Evolutionary conservation across 2,113 vertebrate species (phyloP), one percentile per base, ranked within the genome.

Genomic region (Acrocephalus arundinaceus): DNA sequence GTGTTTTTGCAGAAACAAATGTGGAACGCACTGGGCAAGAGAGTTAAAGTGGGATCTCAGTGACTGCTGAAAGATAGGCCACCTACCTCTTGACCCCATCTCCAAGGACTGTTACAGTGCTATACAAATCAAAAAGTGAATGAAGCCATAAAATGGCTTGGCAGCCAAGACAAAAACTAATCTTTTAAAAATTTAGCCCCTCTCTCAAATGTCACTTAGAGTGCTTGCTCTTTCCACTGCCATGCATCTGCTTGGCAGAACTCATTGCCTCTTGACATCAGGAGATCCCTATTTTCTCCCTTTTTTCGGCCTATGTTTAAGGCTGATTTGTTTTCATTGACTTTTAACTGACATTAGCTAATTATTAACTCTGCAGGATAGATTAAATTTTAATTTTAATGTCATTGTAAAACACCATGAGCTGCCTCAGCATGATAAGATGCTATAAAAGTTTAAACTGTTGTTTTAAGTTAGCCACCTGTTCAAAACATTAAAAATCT

Each of bases 321-420:
- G 85, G 84, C 81, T 94, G 85, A 96, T 97, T 94, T 88, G 61
- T 96, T 96, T 94, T 96, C 91, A 87, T 74, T 96, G 97, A 93
- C 96, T 97, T 97, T 97, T 97, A 97, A 92, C 72, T 97, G 96
- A 97, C 94, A 97, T 93, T 96, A 94, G 87, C 91, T 98, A 97
- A 96, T 97, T 97, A 97, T 96, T 97, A 96, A 86, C 93, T 91
- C 94, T 87, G 88, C 68, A 95, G 94, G 94, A 97, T 95, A 97
- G 95, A 97, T 95, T 97, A 96, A 95, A 97, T 95, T 97, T 97
- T 97, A 97, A 97, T 97, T 97, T 98, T 97, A 97, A 97, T 97
- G 93, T 96, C 86, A 94, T 90, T 97, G 73, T 97, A 95, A 97
- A 97, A 96, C 88, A 86, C 83, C 61, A 85, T 79, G 84, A 94